phyloP scores from a whole-genome alignment of 2,888 invertebrate genomes.

The Synergus itoensis region DNA sequence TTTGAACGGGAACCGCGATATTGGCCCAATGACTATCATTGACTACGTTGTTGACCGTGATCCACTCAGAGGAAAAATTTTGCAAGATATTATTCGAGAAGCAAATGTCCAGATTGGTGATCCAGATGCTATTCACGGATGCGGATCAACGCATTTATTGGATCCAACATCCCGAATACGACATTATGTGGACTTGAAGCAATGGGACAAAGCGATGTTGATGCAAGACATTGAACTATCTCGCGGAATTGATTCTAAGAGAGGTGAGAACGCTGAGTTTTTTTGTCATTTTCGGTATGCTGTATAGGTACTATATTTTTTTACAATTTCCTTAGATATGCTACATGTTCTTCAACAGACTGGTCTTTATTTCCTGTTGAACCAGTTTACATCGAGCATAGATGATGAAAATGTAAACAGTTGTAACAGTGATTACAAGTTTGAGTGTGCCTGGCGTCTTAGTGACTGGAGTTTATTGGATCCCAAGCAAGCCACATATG shows the following conservation, averaged over 20 bases:
- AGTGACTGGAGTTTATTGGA: slow-evolving; percentile 80
- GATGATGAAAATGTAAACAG: slow-evolving; percentile 48
- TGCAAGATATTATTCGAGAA: slow-evolving; percentile 82
- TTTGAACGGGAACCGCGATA: slow-evolving; percentile 44
- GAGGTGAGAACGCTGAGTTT: slow-evolving; percentile 48
- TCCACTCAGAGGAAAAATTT: slow-evolving; percentile 77
- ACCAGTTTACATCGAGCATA: slow-evolving; percentile 75
- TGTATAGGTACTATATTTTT: slow-evolving; percentile 39
- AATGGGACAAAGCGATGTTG: slow-evolving; percentile 84
- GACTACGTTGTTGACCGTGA: slow-evolving; percentile 73
- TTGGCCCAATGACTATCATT: slow-evolving; percentile 47
- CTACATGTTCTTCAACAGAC: slow-evolving; percentile 78
- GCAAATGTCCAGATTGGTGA: slow-evolving; percentile 87
- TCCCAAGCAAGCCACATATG: neutral
- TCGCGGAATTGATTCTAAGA: slow-evolving; percentile 61
- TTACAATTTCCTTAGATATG: slow-evolving; percentile 60
- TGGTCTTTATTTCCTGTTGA: slow-evolving; percentile 82
- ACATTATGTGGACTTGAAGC: slow-evolving; percentile 83
- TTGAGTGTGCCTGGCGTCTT: slow-evolving; percentile 88
- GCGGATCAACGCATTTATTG: slow-evolving; percentile 84
- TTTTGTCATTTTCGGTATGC: slow-evolving; percentile 13
- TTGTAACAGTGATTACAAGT: slow-evolving; percentile 79
- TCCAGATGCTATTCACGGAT: slow-evolving; percentile 87
- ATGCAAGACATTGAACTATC: slow-evolving; percentile 81
- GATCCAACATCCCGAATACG: slow-evolving; percentile 82